phyloP scores from a whole-genome alignment of 2,113 vertebrate genomes.

The Cyprinodon brontotheroides region DNA sequence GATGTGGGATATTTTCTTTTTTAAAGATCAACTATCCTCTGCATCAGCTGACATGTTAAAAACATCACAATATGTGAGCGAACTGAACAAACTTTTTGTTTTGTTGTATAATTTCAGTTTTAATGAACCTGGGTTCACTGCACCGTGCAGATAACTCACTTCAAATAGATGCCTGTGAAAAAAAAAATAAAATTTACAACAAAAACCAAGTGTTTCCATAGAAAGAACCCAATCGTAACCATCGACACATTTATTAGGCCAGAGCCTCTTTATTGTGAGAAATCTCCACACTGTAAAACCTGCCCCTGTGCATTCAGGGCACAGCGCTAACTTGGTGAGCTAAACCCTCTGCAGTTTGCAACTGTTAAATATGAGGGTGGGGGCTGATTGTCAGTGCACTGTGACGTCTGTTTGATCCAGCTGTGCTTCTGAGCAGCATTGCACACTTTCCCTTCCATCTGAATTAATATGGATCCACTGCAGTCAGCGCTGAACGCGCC shows the following conservation, averaged over 20 bases:
- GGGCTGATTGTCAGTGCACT: slow-evolving; percentile 84
- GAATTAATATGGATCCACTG: slow-evolving; percentile 84
- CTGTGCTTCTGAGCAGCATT: slow-evolving; percentile 78
- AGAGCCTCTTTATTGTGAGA: slow-evolving; percentile 8
- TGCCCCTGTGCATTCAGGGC: not conserved
- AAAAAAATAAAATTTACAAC: slow-evolving; percentile 1
- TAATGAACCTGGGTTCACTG: not conserved
- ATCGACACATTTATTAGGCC: not conserved
- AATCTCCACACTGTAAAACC: slow-evolving; percentile 4
- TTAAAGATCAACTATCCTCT: not conserved
- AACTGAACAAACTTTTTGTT: not conserved
- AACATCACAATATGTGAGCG: slow-evolving; percentile 21
- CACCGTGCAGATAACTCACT: not conserved
- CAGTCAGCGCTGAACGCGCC: slow-evolving; percentile 78
- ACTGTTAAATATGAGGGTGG: slow-evolving; percentile 32
- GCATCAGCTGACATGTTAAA: slow-evolving; percentile 20
- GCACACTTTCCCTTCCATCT: slow-evolving; percentile 83
- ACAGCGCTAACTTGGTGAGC: not conserved
- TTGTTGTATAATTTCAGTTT: not conserved
- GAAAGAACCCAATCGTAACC: slow-evolving; percentile 6
- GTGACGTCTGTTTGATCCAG: slow-evolving; percentile 53
- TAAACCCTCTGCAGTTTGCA: slow-evolving; percentile 13
- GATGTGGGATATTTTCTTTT: too few species aligned
- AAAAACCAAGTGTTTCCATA: not conserved
- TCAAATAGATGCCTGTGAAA: not conserved